Percentiles rank a stretch among this genome's conserved stretches.
These are phyloP conservation scores for Pachycephus smyrnensis DNA, from an alignment of 2,888 invertebrate species.

Conservation along the genomic window DNA sequence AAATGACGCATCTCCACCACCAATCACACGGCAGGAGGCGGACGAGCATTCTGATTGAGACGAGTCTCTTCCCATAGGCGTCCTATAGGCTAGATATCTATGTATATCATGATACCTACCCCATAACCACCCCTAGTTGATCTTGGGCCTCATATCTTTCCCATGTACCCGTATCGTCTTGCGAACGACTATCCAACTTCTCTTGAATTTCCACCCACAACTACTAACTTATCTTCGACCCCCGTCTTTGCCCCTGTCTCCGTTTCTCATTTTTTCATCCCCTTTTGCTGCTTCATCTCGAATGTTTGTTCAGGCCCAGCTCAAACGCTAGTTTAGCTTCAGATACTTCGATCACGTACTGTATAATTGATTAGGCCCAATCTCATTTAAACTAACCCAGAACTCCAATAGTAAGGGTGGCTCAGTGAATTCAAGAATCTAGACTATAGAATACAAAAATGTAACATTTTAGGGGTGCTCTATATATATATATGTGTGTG, in stretches of 20 bases:
- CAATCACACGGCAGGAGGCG: slow-evolving; percentile 56
- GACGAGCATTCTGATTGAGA: slow-evolving; percentile 50
- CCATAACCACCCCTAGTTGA: neutral
- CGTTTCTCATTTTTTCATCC: neutral
- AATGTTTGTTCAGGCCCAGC: neutral
- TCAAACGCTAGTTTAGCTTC: neutral
- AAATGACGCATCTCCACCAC: slow-evolving; percentile 60
- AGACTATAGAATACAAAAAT: neutral
- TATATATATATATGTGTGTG: neutral
- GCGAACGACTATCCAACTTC: neutral
- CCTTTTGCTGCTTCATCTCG: neutral
- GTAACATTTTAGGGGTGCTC: neutral
- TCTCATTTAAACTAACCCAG: neutral
- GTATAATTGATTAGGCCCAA: neutral
- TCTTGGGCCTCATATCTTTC: neutral
- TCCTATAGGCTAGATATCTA: slow-evolving; percentile 21
- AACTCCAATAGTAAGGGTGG: neutral
- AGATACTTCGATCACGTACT: neutral
- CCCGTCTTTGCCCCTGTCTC: neutral
- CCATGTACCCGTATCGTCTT: neutral
- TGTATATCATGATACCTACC: neutral
- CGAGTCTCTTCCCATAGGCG: slow-evolving; percentile 33
- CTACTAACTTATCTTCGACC: neutral
- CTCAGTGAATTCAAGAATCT: neutral
- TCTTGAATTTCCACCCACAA: neutral